A percentile compares a stretch with the other conserved stretches of the same genome.
phyloP scores from a whole-genome alignment of 2,888 invertebrate species.

The Amphipoea oculea region DNA sequence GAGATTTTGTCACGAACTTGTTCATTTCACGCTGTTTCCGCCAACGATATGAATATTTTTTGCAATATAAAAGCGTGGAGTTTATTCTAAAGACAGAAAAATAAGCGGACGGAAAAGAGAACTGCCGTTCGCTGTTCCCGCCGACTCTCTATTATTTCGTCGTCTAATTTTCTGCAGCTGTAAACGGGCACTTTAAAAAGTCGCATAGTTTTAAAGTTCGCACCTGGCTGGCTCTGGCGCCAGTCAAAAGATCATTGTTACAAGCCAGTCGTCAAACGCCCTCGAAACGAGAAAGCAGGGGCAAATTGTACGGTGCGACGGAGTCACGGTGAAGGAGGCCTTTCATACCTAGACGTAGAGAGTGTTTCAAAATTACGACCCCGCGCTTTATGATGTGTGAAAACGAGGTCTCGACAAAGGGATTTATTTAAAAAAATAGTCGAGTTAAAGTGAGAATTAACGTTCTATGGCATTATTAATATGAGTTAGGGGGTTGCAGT shows the following conservation, averaged over 20 bases:
- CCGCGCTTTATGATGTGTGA: slow-evolving; percentile 77
- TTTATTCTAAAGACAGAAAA: slow-evolving; percentile 51
- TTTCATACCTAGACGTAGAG: slow-evolving; percentile 78
- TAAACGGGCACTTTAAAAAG: slow-evolving; percentile 75
- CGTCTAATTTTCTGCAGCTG: slow-evolving; percentile 79
- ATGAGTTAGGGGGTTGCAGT: slow-evolving; percentile 44
- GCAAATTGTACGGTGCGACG: slow-evolving; percentile 53
- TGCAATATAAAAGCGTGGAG: slow-evolving; percentile 26
- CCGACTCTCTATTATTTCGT: slow-evolving; percentile 68
- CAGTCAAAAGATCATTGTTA: slow-evolving; percentile 87
- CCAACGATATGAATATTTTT: slow-evolving; percentile 50
- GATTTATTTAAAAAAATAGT: slow-evolving; percentile 65
- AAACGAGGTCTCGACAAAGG: slow-evolving; percentile 69
- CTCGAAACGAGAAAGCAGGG: slow-evolving; percentile 74
- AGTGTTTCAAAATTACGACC: slow-evolving; percentile 80
- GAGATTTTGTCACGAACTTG: slow-evolving; percentile 46
- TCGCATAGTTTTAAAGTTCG: slow-evolving; percentile 74
- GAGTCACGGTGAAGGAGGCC: slow-evolving; percentile 72
- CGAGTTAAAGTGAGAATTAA: slow-evolving; percentile 56
- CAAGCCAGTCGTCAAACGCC: slow-evolving; percentile 77
- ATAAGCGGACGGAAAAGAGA: slow-evolving; percentile 35
- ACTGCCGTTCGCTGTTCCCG: slow-evolving; percentile 46
- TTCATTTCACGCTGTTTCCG: slow-evolving; percentile 39
- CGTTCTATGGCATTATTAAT: slow-evolving; percentile 44
- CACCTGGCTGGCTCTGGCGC: slow-evolving; percentile 72